Evolutionary conservation across 64 coral and sea anemone species (phyloP).

Genomic region (Cladopsammia gracilis): DNA sequence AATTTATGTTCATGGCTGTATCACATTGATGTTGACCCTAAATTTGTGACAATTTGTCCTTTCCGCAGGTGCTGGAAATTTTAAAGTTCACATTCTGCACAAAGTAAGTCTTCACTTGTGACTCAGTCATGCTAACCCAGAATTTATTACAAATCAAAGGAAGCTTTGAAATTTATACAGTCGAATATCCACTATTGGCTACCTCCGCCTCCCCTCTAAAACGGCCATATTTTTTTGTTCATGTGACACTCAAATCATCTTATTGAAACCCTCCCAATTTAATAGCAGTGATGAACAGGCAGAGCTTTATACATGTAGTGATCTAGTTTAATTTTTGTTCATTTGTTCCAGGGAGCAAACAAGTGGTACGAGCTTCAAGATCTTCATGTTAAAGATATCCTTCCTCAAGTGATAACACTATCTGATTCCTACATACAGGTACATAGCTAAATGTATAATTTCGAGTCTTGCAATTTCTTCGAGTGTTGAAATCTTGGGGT

Average conservation of each 20-base stretch:
- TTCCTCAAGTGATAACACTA: conserved; percentile 96
- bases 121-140: background rate
- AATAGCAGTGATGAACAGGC: too few relatives aligned
- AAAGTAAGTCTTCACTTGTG: conserved; percentile 63
- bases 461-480: too few relatives aligned
- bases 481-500: too few relatives aligned
- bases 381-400: conserved; percentile 95
- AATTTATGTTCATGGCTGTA: background rate
- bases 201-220: too few relatives aligned
- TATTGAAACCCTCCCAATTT: too few relatives aligned
- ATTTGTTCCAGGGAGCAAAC: conserved; percentile 83
- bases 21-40: background rate
- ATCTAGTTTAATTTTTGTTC: background rate
- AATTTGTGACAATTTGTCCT: background rate
- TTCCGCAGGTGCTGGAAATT: conserved; percentile 85
- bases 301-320: background rate
- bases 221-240: too few relatives aligned
- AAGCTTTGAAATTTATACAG: background rate
- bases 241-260: too few relatives aligned
- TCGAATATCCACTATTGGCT: background rate
- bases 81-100: conserved; percentile 93
- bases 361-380: conserved; percentile 99
- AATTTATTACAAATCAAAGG: background rate
- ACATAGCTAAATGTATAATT: background rate
- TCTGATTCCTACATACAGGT: conserved; percentile 99